Evolutionary conservation across 2,888 invertebrate species (phyloP).

Genomic region (Agrotis exclamationis): DNA sequence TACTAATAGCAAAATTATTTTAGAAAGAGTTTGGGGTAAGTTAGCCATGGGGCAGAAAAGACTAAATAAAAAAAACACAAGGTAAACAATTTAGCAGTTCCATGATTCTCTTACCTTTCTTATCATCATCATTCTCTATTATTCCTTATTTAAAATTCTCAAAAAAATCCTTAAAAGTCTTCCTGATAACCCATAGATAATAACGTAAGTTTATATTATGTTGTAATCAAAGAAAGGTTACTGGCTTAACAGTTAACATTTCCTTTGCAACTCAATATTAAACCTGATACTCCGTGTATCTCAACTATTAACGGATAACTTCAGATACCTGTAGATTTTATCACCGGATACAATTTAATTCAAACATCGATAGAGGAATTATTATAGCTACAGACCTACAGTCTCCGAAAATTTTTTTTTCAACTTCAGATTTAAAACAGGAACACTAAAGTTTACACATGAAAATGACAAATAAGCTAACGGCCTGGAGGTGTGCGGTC

Average conservation of each 20-base stretch:
- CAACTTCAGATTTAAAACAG: too few relatives aligned
- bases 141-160: background rate
- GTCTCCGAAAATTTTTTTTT: too few relatives aligned
- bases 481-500: too few relatives aligned
- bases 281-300: constrained; percentile 1
- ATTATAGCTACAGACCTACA: background rate
- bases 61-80: too few relatives aligned
- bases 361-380: background rate
- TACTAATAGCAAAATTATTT: too few relatives aligned
- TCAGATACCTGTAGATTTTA: constrained; percentile 11
- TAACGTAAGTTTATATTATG: background rate
- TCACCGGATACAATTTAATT: constrained; percentile 28
- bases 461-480: too few relatives aligned
- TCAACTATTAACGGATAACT: constrained; percentile 29
- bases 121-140: too few relatives aligned
- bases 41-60: too few relatives aligned
- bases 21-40: too few relatives aligned
- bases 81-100: too few relatives aligned
- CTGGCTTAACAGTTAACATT: constrained; percentile 11
- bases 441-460: background rate
- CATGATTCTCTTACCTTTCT: too few relatives aligned
- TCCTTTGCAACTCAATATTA: constrained; percentile 19
- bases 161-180: background rate
- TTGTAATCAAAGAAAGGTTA: constrained; percentile 22
- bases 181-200: background rate